These are phyloP conservation scores for Noctilio leporinus DNA, from an alignment of 2,113 vertebrate genomes.

Conservation along the genomic window DNA sequence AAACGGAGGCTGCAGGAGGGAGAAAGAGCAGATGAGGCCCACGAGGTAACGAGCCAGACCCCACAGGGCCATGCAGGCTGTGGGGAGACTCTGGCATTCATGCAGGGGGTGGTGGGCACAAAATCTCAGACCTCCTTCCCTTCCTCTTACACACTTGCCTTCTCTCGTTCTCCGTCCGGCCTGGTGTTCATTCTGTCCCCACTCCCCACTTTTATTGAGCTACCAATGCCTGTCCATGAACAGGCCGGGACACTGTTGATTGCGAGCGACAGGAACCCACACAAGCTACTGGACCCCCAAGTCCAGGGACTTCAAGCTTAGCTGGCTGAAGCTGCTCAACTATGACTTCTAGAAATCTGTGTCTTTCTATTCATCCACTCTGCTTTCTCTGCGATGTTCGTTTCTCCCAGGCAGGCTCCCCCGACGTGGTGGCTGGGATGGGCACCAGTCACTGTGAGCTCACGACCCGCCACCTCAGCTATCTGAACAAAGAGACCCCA, in stretches of 20 bases:
- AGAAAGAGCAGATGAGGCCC: neutral
- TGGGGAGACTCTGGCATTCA: neutral
- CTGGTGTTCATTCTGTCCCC: neutral
- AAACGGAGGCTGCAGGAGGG: neutral
- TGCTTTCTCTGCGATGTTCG: neutral
- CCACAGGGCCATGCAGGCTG: accelerated
- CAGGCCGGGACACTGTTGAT: neutral
- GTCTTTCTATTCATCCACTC: neutral
- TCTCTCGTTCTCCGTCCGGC: neutral
- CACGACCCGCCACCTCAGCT: neutral
- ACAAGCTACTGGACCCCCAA: neutral
- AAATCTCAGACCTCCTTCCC: neutral
- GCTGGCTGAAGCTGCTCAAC: neutral
- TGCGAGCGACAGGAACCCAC: neutral
- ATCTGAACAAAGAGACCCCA: neutral
- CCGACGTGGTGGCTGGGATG: accelerated
- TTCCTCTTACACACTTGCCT: neutral
- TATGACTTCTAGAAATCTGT: neutral
- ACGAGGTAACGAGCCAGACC: neutral
- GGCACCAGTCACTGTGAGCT: neutral
- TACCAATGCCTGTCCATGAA: accelerated
- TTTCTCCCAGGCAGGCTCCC: neutral
- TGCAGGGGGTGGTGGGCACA: neutral
- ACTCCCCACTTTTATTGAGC: neutral
- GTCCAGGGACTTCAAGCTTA: neutral